phyloP scores from a whole-genome alignment of 2,888 invertebrate genomes.

The Phyllotreta striolata region DNA sequence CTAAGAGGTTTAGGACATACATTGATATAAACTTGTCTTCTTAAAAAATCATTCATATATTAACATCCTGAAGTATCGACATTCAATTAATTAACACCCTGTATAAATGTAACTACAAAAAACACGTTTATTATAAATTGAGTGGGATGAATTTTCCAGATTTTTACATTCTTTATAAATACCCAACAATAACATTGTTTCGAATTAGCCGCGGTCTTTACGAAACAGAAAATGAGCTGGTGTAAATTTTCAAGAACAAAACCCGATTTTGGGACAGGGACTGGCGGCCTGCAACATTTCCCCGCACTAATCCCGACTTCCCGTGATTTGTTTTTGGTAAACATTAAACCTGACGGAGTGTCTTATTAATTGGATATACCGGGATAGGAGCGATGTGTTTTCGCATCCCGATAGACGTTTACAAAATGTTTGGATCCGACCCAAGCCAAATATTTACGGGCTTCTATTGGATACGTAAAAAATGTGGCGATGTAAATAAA shows the following conservation, averaged over 20 bases:
- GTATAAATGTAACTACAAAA: too few relatives aligned
- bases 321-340: constrained; percentile 45
- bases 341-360: constrained; percentile 42
- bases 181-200: too few relatives aligned
- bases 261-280: constrained; percentile 20
- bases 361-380: constrained; percentile 36
- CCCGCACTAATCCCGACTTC: constrained; percentile 40
- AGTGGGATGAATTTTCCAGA: too few relatives aligned
- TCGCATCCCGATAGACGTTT: constrained; percentile 36
- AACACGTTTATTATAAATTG: background rate
- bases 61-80: too few relatives aligned
- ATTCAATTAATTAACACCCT: too few relatives aligned
- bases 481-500: constrained; percentile 16
- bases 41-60: too few relatives aligned
- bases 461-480: constrained; percentile 7
- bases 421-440: constrained; percentile 40
- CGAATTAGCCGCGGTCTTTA: too few relatives aligned
- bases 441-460: constrained; percentile 43
- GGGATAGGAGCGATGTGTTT: constrained; percentile 35
- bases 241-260: constrained; percentile 1
- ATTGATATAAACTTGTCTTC: too few relatives aligned
- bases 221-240: too few relatives aligned
- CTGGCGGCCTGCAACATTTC: constrained; percentile 33
- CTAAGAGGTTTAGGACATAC: too few relatives aligned
- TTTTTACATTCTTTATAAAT: too few relatives aligned